Evolutionary conservation across 2,797 vertebrate species (phyloP).

Genomic region (Myripristis murdjan): DNA sequence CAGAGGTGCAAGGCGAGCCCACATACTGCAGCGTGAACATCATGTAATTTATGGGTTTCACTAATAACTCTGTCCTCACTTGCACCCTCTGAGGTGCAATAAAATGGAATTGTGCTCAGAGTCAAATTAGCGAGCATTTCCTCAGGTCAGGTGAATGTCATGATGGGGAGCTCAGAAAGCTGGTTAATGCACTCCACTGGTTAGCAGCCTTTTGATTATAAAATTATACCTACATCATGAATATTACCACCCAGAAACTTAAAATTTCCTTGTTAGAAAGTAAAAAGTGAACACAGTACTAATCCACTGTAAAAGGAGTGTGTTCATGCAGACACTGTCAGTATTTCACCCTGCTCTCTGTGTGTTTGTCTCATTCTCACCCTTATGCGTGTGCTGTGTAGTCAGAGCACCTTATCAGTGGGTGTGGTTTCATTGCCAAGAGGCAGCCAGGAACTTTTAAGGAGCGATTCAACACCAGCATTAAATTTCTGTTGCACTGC

Average conservation of each 20-base stretch:
- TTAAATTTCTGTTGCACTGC: too few relatives aligned
- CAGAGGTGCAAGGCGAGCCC: conserved; percentile 38
- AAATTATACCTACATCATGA: not conserved
- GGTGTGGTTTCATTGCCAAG: not conserved
- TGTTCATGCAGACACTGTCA: not conserved
- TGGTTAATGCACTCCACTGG: not conserved
- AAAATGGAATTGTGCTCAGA: conserved; percentile 41
- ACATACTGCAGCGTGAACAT: conserved; percentile 28
- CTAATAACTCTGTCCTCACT: conserved; percentile 37
- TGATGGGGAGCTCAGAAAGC: not conserved
- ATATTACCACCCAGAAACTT: not conserved
- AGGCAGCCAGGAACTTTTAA: not conserved
- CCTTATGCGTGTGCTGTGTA: too few relatives aligned
- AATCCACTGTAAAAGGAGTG: not conserved
- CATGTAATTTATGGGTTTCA: conserved; percentile 61
- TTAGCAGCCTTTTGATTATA: not conserved
- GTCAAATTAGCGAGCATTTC: not conserved
- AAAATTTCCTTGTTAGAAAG: conserved; percentile 4
- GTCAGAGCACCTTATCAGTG: not conserved
- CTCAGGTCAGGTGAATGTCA: conserved; percentile 33
- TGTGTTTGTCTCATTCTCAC: not conserved
- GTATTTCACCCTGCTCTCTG: not conserved
- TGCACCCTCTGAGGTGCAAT: conserved; percentile 40
- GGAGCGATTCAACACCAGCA: too few relatives aligned
- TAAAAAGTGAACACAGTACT: not conserved